Conservation (phyloP, 2,797 vertebrate genomes). For the Paratrypauchen microcephalus region DNA sequence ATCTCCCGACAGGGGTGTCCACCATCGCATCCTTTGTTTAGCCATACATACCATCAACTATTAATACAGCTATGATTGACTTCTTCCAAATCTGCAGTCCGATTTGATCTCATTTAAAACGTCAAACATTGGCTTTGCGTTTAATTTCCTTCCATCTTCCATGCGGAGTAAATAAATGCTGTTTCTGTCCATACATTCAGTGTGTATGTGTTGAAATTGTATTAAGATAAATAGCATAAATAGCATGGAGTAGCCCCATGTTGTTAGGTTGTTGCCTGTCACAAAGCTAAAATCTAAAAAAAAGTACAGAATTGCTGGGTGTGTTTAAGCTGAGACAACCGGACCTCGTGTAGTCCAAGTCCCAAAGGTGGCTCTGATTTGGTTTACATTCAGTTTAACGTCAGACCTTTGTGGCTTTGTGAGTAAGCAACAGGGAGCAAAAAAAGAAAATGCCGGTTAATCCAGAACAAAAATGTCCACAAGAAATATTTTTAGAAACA, state of each 20-base stretch:
- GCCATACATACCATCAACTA: slow-evolving; percentile 29
- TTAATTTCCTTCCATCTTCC: slow-evolving; percentile 41
- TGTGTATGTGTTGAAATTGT: slow-evolving; percentile 68
- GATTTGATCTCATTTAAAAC: slow-evolving; percentile 49
- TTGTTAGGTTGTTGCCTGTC: slow-evolving; percentile 46
- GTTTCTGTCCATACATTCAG: slow-evolving; percentile 74
- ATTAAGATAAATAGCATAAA: slow-evolving; percentile 74
- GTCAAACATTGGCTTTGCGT: slow-evolving; percentile 33
- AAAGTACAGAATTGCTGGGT: slow-evolving; percentile 48
- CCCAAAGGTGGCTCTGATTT: slow-evolving; percentile 34
- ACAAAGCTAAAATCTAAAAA: slow-evolving; percentile 44
- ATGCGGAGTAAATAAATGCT: slow-evolving; percentile 56
- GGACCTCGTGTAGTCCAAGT: too few species aligned
- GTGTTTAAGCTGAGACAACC: slow-evolving; percentile 64
- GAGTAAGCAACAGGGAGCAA: slow-evolving; percentile 33
- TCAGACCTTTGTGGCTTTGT: slow-evolving; percentile 45
- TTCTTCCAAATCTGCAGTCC: slow-evolving; percentile 11
- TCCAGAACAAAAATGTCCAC: not conserved
- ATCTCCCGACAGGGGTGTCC: slow-evolving; percentile 40
- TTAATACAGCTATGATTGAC: slow-evolving; percentile 28
- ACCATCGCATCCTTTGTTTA: slow-evolving; percentile 35
- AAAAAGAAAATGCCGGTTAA: not conserved
- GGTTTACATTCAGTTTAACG: slow-evolving; percentile 71
- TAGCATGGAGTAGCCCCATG: slow-evolving; percentile 45
- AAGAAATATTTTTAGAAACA: slow-evolving; percentile 20